Percentiles rank a stretch among this genome's conserved stretches.
Conservation (phyloP, 1,140 invertebrate species). For the Bactericera cockerelli region DNA sequence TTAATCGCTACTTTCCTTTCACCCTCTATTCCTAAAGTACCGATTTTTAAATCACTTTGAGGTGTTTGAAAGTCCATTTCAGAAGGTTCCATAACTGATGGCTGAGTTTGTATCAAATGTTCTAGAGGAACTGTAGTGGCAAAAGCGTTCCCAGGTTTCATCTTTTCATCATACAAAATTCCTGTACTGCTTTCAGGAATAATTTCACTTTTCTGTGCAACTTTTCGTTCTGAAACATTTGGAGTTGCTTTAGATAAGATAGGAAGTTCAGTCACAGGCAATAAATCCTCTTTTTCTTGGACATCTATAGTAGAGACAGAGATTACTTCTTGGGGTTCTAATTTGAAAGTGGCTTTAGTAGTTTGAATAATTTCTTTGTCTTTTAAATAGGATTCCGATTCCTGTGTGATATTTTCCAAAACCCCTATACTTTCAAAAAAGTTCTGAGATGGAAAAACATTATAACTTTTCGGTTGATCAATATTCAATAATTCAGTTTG, state of each 20-base stretch:
- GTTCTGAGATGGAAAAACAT: background rate
- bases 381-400: background rate
- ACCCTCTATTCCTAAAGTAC: constrained; percentile 29
- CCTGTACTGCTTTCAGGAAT: constrained; percentile 13
- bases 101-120: constrained; percentile 20
- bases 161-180: constrained; percentile 13
- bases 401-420: background rate
- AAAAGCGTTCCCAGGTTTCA: constrained; percentile 15
- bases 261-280: constrained; percentile 32
- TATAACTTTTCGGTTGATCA: background rate
- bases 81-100: constrained; percentile 21
- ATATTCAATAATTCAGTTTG: background rate
- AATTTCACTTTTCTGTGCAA: constrained; percentile 27
- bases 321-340: constrained; percentile 43
- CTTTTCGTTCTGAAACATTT: constrained; percentile 32
- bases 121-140: constrained; percentile 19
- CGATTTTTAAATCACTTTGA: constrained; percentile 26
- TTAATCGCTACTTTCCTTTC: constrained; percentile 32
- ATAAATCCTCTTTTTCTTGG: constrained; percentile 42
- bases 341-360: constrained; percentile 35
- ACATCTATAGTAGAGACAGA: constrained; percentile 38
- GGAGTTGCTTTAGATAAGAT: constrained; percentile 31
- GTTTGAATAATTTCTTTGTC: background rate
- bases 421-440: background rate
- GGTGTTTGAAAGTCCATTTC: constrained; percentile 24